Evolutionary conservation across 2,113 vertebrate species (phyloP), one percentile per base, ranked within the genome.

Genomic region (Neogobius melanostomus): DNA sequence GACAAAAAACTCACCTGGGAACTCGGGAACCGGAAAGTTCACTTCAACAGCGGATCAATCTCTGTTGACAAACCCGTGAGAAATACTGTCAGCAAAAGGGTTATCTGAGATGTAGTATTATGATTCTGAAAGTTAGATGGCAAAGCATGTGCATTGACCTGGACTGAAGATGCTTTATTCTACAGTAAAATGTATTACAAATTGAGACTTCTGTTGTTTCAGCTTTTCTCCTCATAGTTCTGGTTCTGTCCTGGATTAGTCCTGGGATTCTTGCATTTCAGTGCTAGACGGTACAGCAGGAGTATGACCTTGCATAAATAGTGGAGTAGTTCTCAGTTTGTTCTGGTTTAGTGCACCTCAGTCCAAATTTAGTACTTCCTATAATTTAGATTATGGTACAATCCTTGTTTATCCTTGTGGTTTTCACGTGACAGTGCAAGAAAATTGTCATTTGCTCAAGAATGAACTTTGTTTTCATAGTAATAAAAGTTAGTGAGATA

Each of bases 1-100:
- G 59, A 61, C 42, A 42, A n/a, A 61, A 60, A 44, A 61, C 59
- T 61, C 42, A 61, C 59, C 59, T 15, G 12, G 12, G 36, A 7
- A 43, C 36, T 4, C 42, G 7, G 42, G 11, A 61, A 61, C 59
- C 36, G 36, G 59, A 61, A 44, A 61, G 59, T 61, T 15, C 42
- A 61, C 59, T 61, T 43, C 59, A 15, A 4, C 28, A 42, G 28
- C 11, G 56, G 10, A 42, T 36, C 3, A 59, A 59, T 59, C 21
- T 42, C 11, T 42, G 56, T 28, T 11, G 17, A 6, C 2, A 3
- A 12, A 59, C 11, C 12, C 42, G 21, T 12, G 6, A 3, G 6
- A 42, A 59, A 6, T 28, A 52, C 5, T 57, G 54, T 57, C 6
- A 57, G 54, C 6, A 36, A 57, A 57, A 11, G 54, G 28, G 21